Percentiles rank a stretch among this genome's conserved stretches.
Conservation (phyloP, 2,797 vertebrate genomes). For the Pseudochirops cupreus region DNA sequence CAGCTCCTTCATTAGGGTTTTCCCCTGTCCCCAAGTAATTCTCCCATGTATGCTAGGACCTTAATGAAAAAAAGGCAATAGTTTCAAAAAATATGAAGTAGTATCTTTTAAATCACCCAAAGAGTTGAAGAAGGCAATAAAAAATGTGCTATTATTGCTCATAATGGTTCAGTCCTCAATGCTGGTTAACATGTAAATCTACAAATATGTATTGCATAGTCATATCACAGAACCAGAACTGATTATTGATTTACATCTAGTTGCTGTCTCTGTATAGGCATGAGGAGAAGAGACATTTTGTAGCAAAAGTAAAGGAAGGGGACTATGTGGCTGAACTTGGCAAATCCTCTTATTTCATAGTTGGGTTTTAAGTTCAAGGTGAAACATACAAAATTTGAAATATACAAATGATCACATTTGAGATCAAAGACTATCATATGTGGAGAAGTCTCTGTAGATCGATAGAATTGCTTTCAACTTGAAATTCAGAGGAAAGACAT, state of each 20-base stretch:
- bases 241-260: neutral
- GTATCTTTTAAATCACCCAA: neutral
- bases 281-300: neutral
- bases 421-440: neutral
- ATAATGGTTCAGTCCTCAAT: neutral
- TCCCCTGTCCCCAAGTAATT: neutral
- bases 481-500: neutral
- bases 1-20: neutral
- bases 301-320: neutral
- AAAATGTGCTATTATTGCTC: neutral
- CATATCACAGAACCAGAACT: neutral
- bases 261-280: neutral
- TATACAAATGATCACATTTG: neutral
- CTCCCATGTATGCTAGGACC: neutral
- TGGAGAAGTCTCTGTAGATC: fast-evolving
- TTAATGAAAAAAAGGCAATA: neutral
- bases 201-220: neutral
- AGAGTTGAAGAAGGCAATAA: neutral
- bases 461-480: fast-evolving
- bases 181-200: neutral
- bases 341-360: neutral
- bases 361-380: neutral
- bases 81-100: neutral
- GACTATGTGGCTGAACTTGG: neutral
- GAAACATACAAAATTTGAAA: neutral